Conservation (phyloP, 2,797 vertebrate genomes). For the Phoxinus dragarum region DNA sequence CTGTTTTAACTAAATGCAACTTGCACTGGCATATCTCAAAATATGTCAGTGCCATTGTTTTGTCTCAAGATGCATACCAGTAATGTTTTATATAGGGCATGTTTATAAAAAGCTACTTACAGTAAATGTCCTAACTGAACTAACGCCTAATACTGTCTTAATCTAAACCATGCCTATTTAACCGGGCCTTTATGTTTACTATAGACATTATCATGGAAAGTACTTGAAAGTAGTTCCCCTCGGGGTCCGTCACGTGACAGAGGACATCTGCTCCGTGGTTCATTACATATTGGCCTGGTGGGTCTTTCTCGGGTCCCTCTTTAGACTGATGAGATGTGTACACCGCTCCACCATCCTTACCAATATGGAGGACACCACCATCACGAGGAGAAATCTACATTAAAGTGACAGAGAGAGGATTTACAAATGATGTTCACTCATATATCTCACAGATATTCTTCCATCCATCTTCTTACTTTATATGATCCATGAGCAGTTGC, state of each 20-base stretch:
- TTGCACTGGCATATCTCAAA: no score
- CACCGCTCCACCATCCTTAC: constrained; percentile 78
- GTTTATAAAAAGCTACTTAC: no score
- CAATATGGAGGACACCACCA: constrained; percentile 81
- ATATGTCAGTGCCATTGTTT: no score
- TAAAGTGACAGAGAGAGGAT: background rate
- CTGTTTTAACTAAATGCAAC: no score
- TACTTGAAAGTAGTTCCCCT: constrained; percentile 90
- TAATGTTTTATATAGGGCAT: no score
- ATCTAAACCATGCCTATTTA: no score
- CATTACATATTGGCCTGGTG: constrained; percentile 83
- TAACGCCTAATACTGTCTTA: no score
- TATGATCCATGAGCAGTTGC: constrained; percentile 83
- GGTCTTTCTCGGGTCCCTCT: constrained; percentile 55
- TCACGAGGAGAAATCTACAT: constrained; percentile 82
- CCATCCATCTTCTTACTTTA: constrained; percentile 75
- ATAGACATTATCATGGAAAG: constrained; percentile 8
- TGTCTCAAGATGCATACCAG: no score
- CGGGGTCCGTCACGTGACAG: constrained; percentile 83
- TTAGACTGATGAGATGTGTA: constrained; percentile 74
- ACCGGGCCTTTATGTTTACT: background rate
- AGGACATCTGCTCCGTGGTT: constrained; percentile 79
- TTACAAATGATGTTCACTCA: background rate
- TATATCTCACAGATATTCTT: background rate
- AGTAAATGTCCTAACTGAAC: no score